phyloP scores from a whole-genome alignment of 2,888 invertebrate species.

The Drosophila rellima region DNA sequence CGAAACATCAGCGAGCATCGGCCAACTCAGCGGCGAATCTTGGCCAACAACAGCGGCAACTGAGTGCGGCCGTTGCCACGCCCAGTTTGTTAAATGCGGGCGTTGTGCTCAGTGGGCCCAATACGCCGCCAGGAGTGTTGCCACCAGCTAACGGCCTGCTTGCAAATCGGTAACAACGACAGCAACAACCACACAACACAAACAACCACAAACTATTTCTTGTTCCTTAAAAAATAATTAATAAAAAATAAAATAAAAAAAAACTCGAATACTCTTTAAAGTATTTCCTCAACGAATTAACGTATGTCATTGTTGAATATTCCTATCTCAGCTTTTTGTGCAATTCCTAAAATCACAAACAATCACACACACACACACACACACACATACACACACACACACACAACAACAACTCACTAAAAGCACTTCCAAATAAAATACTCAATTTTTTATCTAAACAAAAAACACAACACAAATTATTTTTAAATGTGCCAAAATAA shows the following conservation, averaged over 20 bases:
- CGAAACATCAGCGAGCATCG: constrained; percentile 75
- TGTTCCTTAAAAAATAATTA: constrained; percentile 76
- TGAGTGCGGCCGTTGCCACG: constrained; percentile 65
- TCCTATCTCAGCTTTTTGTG: constrained; percentile 83
- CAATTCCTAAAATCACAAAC: constrained; percentile 74
- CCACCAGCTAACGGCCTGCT: constrained; percentile 84
- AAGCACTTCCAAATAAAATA: constrained; percentile 78
- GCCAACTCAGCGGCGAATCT: constrained; percentile 27
- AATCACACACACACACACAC: constrained; percentile 38
- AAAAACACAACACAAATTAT: constrained; percentile 59
- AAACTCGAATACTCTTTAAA: constrained; percentile 54
- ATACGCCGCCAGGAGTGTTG: constrained; percentile 71
- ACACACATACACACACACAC: constrained; percentile 25
- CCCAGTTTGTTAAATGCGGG: constrained; percentile 58
- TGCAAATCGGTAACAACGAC: constrained; percentile 82
- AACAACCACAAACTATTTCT: constrained; percentile 67
- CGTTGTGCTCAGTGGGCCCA: constrained; percentile 66
- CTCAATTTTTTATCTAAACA: constrained; percentile 63
- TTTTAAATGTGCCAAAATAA: constrained; percentile 81
- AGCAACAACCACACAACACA: constrained; percentile 19
- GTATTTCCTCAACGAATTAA: constrained; percentile 50
- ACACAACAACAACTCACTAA: constrained; percentile 42
- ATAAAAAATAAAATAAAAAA: constrained; percentile 30
- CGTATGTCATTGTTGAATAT: constrained; percentile 70
- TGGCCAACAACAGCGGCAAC: constrained; percentile 74